Evolutionary conservation across 2,113 vertebrate genomes (phyloP), one percentile per base, ranked within the genome.

Genomic region (Danio rerio): DNA sequence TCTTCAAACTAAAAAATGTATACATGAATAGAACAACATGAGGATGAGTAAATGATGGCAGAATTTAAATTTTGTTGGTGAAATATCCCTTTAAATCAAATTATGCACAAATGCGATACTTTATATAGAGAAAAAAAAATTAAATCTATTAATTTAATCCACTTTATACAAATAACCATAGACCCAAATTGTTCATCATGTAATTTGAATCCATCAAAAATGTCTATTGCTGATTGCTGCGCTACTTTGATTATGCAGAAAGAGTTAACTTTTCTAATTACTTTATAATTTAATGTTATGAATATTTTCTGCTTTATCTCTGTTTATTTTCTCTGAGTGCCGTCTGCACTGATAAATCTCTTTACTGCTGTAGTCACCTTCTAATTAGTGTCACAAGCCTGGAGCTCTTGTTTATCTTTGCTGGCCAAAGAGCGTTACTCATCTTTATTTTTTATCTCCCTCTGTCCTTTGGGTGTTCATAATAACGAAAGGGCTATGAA

Each of bases 331-430:
- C 71, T 74, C 18, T 42, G 20, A 50, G 69, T 0, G 12, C 16
- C 10, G 55, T 75, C 55, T 58, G 55, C 45, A 75, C 40, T 20
- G 73, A 59, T 76, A 76, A 76, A 61, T 61, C 55, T 18, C 56
- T 76, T 42, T 65, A 63, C 63, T 65, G 59, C 45, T 52, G 49
- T 52, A 78, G 47, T 62, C 75, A 78, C 45, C 75, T 63, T 65
- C 75, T 78, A 78, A 78, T 78, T 65, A 78, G 11, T 61, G 73
- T 76, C 73, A 61, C 40, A 58, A 47, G 75, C 59, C 59, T 78
- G 13, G 20, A 52, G 75, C 18, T 18, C 8, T 6, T 62, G 43
- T 40, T 59, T 76, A 76, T 76, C 59, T 65, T 78, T 7, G 40
- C 47, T 18, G 58, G 47, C 61, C 45, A 40, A 65, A 65, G 7